Evolutionary conservation across 2,888 invertebrate genomes (phyloP), one percentile per base, ranked within the genome.

Genomic region (Pandemis cinnamomeana): DNA sequence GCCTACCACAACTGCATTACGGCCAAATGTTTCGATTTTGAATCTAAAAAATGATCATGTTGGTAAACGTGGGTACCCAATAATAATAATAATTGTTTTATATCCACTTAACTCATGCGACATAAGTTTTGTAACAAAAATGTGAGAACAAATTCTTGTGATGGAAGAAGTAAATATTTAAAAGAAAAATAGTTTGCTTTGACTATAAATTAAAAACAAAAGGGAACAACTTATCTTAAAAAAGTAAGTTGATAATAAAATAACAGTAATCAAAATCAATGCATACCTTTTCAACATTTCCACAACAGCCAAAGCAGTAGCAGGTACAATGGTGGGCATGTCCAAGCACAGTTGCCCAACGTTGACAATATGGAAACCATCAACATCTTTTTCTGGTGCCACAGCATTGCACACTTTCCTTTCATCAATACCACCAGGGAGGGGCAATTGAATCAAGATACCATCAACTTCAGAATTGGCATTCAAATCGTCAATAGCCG

Each of bases 1-100:
- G 0, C 98, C 98, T 78, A 98, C 96, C 0, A 99, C 96, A 0
- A 98, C 98, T 6, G 97, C 97, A 87, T 97, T 98, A 82, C 97
- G 97, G 1, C 98, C 98, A 83, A 96, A 95, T 0, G 98, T 98
- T 75, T 97, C 95, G 76, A 98, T 92, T 79, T 94, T 91, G 77
- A 89, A 92, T 78, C 94, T 94, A 83, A 76, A 87, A 94, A 46
- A 71, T 75, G 73, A 36, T 46, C 4, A n/a, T 10, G 46, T 46
- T 46, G 3, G 10, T 46, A 46, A 46, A 10, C 7, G 3, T 10
- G 1, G 4, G 27, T 36, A 36, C 27, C 27, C 27, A 36, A 36
- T 36, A 36, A 36, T 36, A 36, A 36, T 36, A 36, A 36, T 36
- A 36, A 36, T 4, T 36, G 27, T 36, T 36, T 36, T 4, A 36